These are phyloP conservation scores for Agrochola lota DNA, from an alignment of 2,888 invertebrate genomes.

Conservation along the genomic window DNA sequence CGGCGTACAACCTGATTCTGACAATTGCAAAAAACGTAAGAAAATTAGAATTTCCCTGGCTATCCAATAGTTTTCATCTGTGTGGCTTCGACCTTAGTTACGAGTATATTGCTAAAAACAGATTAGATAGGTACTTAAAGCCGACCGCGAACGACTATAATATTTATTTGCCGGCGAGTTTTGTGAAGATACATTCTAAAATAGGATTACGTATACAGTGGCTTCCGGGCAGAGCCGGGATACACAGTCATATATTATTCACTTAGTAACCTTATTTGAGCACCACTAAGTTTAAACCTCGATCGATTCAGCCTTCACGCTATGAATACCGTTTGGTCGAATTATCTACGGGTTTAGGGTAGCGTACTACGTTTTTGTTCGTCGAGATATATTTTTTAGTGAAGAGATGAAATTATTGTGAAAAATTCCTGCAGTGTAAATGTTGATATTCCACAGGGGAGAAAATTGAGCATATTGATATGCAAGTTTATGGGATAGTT, in stretches of 20 bases:
- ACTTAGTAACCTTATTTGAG: constrained; percentile 79
- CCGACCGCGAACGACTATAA: constrained; percentile 59
- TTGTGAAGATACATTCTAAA: constrained; percentile 78
- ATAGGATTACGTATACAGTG: constrained; percentile 78
- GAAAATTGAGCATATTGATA: neutral
- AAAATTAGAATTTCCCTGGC: no score
- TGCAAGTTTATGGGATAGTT: neutral
- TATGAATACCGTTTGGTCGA: constrained; percentile 54
- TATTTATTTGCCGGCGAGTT: constrained; percentile 73
- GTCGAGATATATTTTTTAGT: neutral
- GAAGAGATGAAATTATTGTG: no score
- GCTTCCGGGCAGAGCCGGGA: constrained; percentile 80
- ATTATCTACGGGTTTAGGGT: constrained; percentile 20
- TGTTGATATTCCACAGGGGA: neutral
- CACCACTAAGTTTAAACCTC: constrained; percentile 81
- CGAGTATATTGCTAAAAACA: constrained; percentile 38
- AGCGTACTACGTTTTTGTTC: neutral
- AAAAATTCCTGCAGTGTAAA: no score
- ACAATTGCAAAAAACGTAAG: no score
- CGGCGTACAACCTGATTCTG: no score
- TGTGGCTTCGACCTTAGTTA: neutral
- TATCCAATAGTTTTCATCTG: neutral
- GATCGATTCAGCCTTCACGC: constrained; percentile 76
- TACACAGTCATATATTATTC: constrained; percentile 83
- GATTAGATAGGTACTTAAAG: constrained; percentile 49